Evolutionary conservation across 1,140 invertebrate species (phyloP), one percentile per base, ranked within the genome.

Genomic region (Steinernema khuongi): DNA sequence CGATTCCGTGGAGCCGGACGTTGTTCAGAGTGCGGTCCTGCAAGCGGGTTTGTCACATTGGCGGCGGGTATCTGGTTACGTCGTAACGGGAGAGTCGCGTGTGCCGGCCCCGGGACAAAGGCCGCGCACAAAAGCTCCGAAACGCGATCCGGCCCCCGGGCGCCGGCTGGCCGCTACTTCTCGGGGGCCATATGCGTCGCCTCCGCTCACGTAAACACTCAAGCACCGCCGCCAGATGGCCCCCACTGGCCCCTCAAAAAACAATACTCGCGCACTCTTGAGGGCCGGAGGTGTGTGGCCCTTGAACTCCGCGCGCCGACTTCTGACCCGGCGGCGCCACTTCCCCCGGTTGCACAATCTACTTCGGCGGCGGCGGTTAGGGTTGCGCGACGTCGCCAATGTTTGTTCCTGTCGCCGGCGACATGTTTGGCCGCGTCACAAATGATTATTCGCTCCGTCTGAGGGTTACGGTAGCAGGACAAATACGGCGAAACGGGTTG

Each of bases 401-500:
- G 30, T 66, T 31, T 29, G 70, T 28, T 26, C 18, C 41, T 26
- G 36, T 41, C 44, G 26, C 31, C 1, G 18, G 7, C 50, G 41
- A 41, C 43, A 33, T 70, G 22, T 70, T 70, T 70, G 22, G 32
- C 28, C 32, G 32, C 68, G 31, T 19, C 30, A 29, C 22, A 71
- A 26, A 71, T n/a, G 36, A 71, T 60, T 26, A 66, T 29, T 43
- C 41, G 66, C 43, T 60, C 1, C 30, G 66, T 29, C 70, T 29
- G 43, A 31, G 43, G 44, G 29, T 72, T 72, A 44, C 44, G 66
- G 68, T 60, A 60, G 50, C 50, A 60, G 7, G 50, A 73, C 68
- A 68, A 73, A 73, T 68, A 73, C 72, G 67, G 72, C n/a, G n/a
- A n/a, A n/a, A 73, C 68, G 72, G 19, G 68, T 33, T 68, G 72